Evolutionary conservation across 2,888 invertebrate genomes (phyloP).

Genomic region (Perdita meconis): DNA sequence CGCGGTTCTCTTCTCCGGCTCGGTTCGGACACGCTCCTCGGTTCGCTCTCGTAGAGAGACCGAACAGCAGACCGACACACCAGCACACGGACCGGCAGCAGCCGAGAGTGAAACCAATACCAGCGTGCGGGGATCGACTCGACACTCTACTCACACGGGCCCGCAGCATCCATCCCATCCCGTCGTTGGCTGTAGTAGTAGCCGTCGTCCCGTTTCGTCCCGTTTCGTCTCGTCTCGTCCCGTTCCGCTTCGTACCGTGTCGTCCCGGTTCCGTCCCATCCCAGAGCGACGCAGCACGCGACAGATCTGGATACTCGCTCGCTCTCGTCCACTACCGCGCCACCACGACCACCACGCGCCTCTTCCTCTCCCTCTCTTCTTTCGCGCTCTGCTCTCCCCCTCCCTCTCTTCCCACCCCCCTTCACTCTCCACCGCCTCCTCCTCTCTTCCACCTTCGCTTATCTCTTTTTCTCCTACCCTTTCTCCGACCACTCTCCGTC

Average conservation of each 20-base stretch:
- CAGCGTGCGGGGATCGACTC: conserved; percentile 72
- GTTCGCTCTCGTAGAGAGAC: conserved; percentile 77
- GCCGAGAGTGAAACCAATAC: conserved; percentile 78
- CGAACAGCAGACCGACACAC: conserved; percentile 71
- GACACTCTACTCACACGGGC: conserved; percentile 73
- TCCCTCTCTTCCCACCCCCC: conserved; percentile 6
- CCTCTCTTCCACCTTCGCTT: conserved; percentile 9
- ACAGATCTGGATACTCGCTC: conserved; percentile 74
- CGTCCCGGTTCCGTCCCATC: conserved; percentile 74
- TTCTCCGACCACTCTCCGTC: conserved; percentile 24
- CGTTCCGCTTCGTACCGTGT: conserved; percentile 69
- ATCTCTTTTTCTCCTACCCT: conserved; percentile 16
- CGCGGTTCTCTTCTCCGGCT: conserved; percentile 81
- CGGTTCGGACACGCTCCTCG: conserved; percentile 79
- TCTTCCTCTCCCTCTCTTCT: conserved; percentile 62
- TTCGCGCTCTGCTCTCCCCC: conserved; percentile 32
- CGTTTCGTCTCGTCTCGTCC: conserved; percentile 68
- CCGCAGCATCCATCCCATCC: conserved; percentile 76
- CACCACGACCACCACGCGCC: conserved; percentile 64
- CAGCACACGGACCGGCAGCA: conserved; percentile 73
- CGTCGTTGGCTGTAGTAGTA: conserved; percentile 53
- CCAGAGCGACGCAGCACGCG: conserved; percentile 76
- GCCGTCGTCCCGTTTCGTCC: conserved; percentile 60
- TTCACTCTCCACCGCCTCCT: neutral
- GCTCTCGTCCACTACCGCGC: conserved; percentile 66